Evolutionary conservation across 2,113 vertebrate genomes (phyloP).

Genomic region (Scortum barcoo): DNA sequence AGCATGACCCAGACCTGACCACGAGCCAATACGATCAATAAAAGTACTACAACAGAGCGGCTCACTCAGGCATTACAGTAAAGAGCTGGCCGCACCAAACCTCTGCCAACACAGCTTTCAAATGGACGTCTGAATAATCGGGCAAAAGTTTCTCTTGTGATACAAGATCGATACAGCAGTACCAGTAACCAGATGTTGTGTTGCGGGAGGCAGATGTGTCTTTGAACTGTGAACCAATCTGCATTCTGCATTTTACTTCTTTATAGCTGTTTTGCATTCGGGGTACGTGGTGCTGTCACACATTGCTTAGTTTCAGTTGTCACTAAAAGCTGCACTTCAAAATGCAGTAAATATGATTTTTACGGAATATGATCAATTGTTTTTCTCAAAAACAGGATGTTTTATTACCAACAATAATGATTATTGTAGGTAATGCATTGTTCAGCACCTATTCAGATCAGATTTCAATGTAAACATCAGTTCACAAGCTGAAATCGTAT

Average conservation of each 20-base stretch:
- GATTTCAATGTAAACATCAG: neutral
- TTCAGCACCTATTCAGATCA: neutral
- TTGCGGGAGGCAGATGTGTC: neutral
- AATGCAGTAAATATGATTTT: neutral
- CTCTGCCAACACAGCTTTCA: conserved; percentile 22
- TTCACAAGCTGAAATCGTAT: neutral
- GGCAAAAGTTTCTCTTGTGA: neutral
- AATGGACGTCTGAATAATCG: neutral
- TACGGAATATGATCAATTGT: neutral
- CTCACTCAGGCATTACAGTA: conserved; percentile 26
- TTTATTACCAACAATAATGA: neutral
- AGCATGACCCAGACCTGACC: neutral
- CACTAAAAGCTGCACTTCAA: neutral
- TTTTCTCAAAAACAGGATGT: neutral
- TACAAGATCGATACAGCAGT: neutral
- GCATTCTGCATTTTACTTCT: too few relatives aligned
- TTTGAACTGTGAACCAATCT: neutral
- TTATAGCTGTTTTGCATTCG: neutral
- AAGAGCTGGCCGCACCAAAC: conserved; percentile 9
- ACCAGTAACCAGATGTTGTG: neutral
- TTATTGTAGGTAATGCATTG: neutral
- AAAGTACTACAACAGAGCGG: conserved; percentile 15
- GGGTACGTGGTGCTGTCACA: neutral
- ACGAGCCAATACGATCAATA: conserved; percentile 37
- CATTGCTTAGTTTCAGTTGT: neutral